Evolutionary conservation across 2,888 invertebrate species (phyloP), one percentile per base, ranked within the genome.

Genomic region (Lycophotia porphyrea): DNA sequence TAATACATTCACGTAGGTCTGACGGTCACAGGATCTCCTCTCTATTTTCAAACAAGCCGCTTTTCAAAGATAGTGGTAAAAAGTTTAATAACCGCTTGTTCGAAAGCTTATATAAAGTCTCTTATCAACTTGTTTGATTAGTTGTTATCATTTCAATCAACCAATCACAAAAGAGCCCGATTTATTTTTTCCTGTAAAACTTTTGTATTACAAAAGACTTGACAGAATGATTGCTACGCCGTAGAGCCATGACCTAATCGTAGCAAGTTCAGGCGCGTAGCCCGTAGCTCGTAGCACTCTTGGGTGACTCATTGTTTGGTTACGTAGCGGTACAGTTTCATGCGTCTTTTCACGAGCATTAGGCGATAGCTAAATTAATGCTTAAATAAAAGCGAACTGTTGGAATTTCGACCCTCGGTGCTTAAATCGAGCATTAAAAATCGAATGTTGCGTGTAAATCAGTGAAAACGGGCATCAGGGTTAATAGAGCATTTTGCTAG

Each of bases 201-300:
- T 27, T 15, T 18, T 55, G 27, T 55, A 58, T 34, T 9, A 74
- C 47, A 44, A 44, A 44, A 8, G 13, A 74, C 15, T 7, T 18
- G 13, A 36, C 27, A 15, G 69, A 27, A 52, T 52, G n/a, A 5
- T 31, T 21, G 80, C 76, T 77, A 78, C 78, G 78, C 47, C 78
- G 81, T 79, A 79, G 76, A 60, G 52, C 39, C 42, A 2, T 64
- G 55, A 74, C 44, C 21, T 44, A 60, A 21, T 44, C 79, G 79
- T 79, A 79, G 79, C 79, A 65, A 81, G 36, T 60, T 58, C 47
- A 68, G n/a, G 1, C 63, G 55, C 81, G 82, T 81, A 81, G 81
- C 47, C 34, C 36, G 60, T 74, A 76, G 64, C 47, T n/a, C 39
- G 63, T 71, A 71, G 31, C 55, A 27, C 9, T 55, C 24, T 64